Evolutionary conservation across 2,113 vertebrate species (phyloP), one percentile per base, ranked within the genome.

Genomic region (Seriola dumerili): DNA sequence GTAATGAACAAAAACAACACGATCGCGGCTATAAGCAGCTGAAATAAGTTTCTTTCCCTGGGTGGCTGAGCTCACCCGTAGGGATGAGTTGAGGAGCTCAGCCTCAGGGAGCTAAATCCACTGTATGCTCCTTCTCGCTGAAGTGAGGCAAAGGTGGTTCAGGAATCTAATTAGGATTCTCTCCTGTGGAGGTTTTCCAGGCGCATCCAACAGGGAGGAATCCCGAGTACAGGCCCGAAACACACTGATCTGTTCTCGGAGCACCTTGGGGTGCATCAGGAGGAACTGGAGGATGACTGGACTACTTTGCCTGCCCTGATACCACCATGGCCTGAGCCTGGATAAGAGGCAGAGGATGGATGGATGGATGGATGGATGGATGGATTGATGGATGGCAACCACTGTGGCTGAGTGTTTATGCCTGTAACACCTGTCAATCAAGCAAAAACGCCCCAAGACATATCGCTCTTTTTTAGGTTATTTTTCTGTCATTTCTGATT

Each of bases 401-500:
- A n/a, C 23, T 23, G 63, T 12, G 34, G 19, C n/a, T 63, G 14
- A n/a, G 38, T 57, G 52, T 71, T 68, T 52, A 58, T 48, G 44
- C 21, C 63, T 67, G 14, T 76, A 75, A 64, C 34, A 59, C 13
- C 34, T 74, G 69, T 55, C 64, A 78, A 52, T 87, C 80, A 69
- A 23, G 21, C 12, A 19, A 59, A 72, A 19, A 63, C 0, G 32
- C 78, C 55, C 23, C 8, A 29, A 36, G 67, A 78, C 70, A 57
- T 50, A 12, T n/a, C 29, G 8, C 5, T 52, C 32, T 46, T 14
- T 38, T 38, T 52, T n/a, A 63, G 38, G 32, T 50, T n/a, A 58
- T 66, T 79, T 75, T 59, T 54, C 36, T 83, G 76, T 80, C 80
- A 76, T 55, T 72, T 70, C 55, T 66, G 17, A 17, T 25, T 40